Evolutionary conservation across 2,888 invertebrate genomes (phyloP).

Genomic region (Drosophila anomalata): DNA sequence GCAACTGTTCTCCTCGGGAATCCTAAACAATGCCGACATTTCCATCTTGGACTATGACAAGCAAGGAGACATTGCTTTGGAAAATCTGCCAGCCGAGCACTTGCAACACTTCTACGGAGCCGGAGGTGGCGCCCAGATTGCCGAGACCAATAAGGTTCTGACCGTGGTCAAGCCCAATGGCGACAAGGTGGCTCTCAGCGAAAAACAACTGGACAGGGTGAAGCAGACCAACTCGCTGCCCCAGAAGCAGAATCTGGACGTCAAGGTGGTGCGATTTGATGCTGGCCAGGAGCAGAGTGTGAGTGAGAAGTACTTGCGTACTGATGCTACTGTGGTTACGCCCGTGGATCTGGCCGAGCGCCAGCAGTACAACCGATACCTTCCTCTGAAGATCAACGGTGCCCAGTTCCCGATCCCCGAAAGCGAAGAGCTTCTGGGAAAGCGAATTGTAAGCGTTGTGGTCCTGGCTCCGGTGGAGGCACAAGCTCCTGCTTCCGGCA

Average conservation of each 20-base stretch:
- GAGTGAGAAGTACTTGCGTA: slow-evolving; percentile 89
- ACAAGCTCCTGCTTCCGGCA: slow-evolving; percentile 72
- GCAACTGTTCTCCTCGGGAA: slow-evolving; percentile 93
- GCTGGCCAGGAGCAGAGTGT: slow-evolving; percentile 90
- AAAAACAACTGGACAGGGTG: slow-evolving; percentile 85
- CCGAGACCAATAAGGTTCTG: slow-evolving; percentile 89
- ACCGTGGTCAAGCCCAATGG: slow-evolving; percentile 88
- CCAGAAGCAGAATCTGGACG: slow-evolving; percentile 88
- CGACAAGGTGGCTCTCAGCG: slow-evolving; percentile 85
- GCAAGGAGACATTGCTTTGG: slow-evolving; percentile 92
- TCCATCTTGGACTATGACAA: slow-evolving; percentile 95
- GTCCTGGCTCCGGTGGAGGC: slow-evolving; percentile 93
- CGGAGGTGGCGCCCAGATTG: slow-evolving; percentile 91
- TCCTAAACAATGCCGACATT: slow-evolving; percentile 93
- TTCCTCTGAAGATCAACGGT: slow-evolving; percentile 93
- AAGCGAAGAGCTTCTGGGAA: slow-evolving; percentile 89
- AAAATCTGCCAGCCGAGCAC: slow-evolving; percentile 93
- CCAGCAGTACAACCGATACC: slow-evolving; percentile 92
- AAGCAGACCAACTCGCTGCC: slow-evolving; percentile 79
- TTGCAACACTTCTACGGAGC: slow-evolving; percentile 93
- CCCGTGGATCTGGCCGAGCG: slow-evolving; percentile 90
- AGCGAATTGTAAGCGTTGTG: slow-evolving; percentile 92
- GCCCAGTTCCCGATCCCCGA: slow-evolving; percentile 93
- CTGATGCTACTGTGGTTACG: slow-evolving; percentile 89
- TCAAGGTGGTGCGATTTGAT: slow-evolving; percentile 93